Conservation (phyloP, 1,140 invertebrate species). For the Musca vetustissima region DNA sequence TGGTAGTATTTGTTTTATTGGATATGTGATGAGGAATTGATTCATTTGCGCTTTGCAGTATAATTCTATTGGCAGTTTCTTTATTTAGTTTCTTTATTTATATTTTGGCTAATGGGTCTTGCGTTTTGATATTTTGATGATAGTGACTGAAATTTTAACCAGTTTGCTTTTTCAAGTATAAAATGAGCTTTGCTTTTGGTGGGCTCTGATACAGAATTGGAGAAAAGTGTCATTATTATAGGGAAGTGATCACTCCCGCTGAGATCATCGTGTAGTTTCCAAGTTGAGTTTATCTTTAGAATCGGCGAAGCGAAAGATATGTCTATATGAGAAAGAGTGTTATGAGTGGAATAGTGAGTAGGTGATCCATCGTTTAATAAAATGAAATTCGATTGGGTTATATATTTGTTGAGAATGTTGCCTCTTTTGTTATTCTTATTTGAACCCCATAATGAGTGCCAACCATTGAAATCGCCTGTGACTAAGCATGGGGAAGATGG, state of each 20-base stretch:
- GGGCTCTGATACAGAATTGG: not conserved
- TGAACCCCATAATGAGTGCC: slow-evolving; percentile 28
- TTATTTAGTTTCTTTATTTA: slow-evolving; percentile 10
- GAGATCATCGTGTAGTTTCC: not conserved
- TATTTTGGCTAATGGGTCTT: not conserved
- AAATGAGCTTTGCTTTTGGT: slow-evolving; percentile 15
- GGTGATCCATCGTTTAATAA: slow-evolving; percentile 25
- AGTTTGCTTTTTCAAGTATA: slow-evolving; percentile 14
- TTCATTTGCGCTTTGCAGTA: not conserved
- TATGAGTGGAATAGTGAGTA: slow-evolving; percentile 24
- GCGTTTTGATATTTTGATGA: not conserved
- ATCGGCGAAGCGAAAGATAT: slow-evolving; percentile 24
- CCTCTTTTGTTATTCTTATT: slow-evolving; percentile 23
- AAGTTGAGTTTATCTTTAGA: not conserved
- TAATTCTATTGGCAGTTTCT: slow-evolving; percentile 5
- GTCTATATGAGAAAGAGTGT: slow-evolving; percentile 21
- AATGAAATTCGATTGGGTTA: slow-evolving; percentile 9
- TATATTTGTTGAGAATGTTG: slow-evolving; percentile 24
- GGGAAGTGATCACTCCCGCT: slow-evolving; percentile 20
- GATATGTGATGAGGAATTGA: not conserved
- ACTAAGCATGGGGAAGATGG: slow-evolving; percentile 2
- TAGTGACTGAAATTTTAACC: slow-evolving; percentile 14
- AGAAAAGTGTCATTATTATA: not conserved
- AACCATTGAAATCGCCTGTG: slow-evolving; percentile 29
- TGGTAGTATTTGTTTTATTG: not conserved